Percentiles rank a stretch among this genome's conserved stretches.
phyloP scores from a whole-genome alignment of 2,113 vertebrate species.

The Xenotilapia flavipinnis region DNA sequence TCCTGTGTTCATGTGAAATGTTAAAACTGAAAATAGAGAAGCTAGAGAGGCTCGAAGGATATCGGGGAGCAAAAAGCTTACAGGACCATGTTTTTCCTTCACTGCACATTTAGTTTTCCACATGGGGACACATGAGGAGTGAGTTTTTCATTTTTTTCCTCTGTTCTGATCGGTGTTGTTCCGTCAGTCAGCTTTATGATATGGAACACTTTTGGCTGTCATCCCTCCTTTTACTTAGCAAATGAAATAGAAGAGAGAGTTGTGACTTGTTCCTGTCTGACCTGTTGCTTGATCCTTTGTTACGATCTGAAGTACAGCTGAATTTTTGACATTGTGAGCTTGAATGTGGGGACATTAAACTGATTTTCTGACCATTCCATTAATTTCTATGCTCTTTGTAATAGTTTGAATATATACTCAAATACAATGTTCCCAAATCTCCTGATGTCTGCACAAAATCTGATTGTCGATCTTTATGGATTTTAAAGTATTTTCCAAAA shows the following conservation, averaged over 20 bases:
- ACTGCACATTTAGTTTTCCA: not conserved
- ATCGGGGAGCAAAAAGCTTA: not conserved
- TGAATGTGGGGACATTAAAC: not conserved
- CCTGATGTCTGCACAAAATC: not conserved
- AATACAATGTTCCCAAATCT: not conserved
- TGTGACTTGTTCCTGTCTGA: not conserved
- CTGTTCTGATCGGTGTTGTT: not conserved
- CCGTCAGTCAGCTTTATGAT: not conserved
- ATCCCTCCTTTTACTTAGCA: not conserved
- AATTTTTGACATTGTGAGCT: not conserved
- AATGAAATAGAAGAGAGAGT: not conserved
- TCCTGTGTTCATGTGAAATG: not conserved
- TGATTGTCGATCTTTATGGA: not conserved
- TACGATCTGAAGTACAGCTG: not conserved
- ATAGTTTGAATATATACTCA: not conserved
- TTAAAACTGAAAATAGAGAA: not conserved
- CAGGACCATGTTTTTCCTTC: not conserved
- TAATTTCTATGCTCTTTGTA: not conserved
- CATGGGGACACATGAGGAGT: not conserved
- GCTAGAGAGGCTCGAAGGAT: not conserved
- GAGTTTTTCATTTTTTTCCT: rapidly evolving
- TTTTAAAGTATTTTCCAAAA: not conserved
- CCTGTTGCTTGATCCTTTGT: not conserved
- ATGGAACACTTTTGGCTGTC: not conserved
- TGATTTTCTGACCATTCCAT: not conserved